phyloP scores from a whole-genome alignment of 2,888 invertebrate species.

The Phragmatobia fuliginosa region DNA sequence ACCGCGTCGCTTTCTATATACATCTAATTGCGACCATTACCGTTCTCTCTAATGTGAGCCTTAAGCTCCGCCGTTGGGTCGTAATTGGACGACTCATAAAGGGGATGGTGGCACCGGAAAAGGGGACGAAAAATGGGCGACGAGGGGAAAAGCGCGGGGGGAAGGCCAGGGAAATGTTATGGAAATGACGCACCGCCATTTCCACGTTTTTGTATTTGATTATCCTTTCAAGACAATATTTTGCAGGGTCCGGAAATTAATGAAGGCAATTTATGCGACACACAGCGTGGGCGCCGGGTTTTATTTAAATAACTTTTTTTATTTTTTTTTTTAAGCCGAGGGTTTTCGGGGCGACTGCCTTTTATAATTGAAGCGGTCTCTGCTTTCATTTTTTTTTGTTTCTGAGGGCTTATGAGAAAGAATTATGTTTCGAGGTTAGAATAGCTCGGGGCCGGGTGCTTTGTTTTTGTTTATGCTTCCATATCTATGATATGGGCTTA shows the following conservation, averaged over 20 bases:
- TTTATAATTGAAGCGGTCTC: constrained; percentile 81
- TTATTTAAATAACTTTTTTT: constrained; percentile 85
- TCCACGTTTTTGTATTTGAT: constrained; percentile 87
- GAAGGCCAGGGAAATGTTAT: constrained; percentile 73
- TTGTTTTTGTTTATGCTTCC: constrained; percentile 52
- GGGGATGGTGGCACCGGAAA: constrained; percentile 80
- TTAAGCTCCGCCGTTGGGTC: constrained; percentile 80
- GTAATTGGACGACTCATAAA: constrained; percentile 85
- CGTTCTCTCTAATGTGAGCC: constrained; percentile 75
- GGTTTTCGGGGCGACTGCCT: constrained; percentile 76
- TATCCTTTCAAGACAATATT: constrained; percentile 87
- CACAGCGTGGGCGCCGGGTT: constrained; percentile 76
- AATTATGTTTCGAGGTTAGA: constrained; percentile 80
- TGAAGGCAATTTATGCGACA: constrained; percentile 87
- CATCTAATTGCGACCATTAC: constrained; percentile 68
- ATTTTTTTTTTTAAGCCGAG: constrained; percentile 70
- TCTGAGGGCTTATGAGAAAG: constrained; percentile 69
- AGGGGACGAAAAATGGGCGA: constrained; percentile 74
- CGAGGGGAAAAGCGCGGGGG: constrained; percentile 50
- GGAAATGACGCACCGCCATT: constrained; percentile 86
- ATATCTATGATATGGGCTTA: constrained; percentile 50
- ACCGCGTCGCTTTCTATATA: constrained; percentile 44
- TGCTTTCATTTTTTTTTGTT: constrained; percentile 65
- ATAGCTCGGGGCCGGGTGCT: constrained; percentile 52
- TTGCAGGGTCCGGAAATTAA: constrained; percentile 85